A percentile compares a stretch with the other conserved stretches of the same genome.
phyloP scores from a whole-genome alignment of 2,113 vertebrate genomes.

The Clarias gariepinus region DNA sequence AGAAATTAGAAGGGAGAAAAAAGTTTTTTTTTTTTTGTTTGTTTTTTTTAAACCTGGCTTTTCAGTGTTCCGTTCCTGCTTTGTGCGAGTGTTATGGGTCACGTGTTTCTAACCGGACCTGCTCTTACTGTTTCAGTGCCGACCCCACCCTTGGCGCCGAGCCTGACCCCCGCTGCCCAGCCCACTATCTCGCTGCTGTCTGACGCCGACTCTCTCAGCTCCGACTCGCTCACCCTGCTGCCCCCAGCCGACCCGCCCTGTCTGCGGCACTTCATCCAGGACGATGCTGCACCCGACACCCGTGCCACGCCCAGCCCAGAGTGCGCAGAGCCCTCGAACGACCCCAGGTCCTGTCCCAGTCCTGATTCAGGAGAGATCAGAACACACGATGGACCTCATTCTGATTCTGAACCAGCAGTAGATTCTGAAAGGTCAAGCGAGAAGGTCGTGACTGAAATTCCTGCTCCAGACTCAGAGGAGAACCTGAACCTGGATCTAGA shows the following conservation, averaged over 20 bases:
- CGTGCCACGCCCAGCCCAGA: constrained; percentile 30
- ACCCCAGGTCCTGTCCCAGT: background rate
- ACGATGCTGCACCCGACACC: background rate
- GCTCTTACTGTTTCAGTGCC: constrained; percentile 59
- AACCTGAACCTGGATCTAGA: constrained; percentile 33
- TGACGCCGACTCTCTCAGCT: constrained; percentile 80
- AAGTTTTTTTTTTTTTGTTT: background rate
- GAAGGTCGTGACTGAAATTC: background rate
- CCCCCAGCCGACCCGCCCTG: constrained; percentile 83
- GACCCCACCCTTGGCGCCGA: constrained; percentile 81
- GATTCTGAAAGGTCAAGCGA: background rate
- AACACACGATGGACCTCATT: background rate
- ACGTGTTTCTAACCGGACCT: constrained; percentile 26
- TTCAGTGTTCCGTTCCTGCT: background rate
- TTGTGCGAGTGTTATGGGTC: constrained; percentile 35
- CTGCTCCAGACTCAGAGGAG: constrained; percentile 11
- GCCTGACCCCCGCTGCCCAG: constrained; percentile 89
- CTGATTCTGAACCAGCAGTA: background rate
- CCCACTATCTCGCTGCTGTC: constrained; percentile 92
- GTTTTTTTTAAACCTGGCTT: background rate
- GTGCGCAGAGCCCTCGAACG: constrained; percentile 32
- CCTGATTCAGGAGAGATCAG: background rate
- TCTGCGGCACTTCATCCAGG: constrained; percentile 72
- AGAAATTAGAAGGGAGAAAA: background rate
- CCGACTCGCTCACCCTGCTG: constrained; percentile 90